These are phyloP conservation scores for Nyleta sp. DNA, from an alignment of 2,888 invertebrate species.

Conservation along the genomic window DNA sequence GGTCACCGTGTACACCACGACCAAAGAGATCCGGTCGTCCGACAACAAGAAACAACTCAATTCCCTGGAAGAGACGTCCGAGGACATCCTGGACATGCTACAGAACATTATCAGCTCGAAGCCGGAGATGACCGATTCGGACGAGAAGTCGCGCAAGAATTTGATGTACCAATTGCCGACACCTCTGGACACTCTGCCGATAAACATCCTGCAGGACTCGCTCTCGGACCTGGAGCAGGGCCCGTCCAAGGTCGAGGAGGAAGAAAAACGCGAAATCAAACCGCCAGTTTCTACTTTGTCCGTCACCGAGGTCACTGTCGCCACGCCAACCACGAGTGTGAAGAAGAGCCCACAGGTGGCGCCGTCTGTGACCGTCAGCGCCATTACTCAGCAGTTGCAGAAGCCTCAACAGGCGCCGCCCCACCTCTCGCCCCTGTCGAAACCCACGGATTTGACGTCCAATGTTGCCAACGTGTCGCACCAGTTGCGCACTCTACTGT, in stretches of 20 bases:
- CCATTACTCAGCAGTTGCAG: slow-evolving; percentile 75
- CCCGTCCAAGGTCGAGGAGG: slow-evolving; percentile 53
- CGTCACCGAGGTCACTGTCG: background rate
- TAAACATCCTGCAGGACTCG: slow-evolving; percentile 80
- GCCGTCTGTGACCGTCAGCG: slow-evolving; percentile 66
- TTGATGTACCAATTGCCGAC: slow-evolving; percentile 79
- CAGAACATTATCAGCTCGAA: slow-evolving; percentile 85
- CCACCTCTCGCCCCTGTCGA: slow-evolving; percentile 88
- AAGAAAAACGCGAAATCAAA: slow-evolving; percentile 57
- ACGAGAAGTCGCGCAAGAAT: slow-evolving; percentile 75
- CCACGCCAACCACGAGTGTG: background rate
- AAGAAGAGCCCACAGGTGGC: slow-evolving; percentile 58
- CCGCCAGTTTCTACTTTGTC: slow-evolving; percentile 13
- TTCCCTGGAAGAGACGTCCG: slow-evolving; percentile 85
- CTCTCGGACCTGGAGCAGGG: slow-evolving; percentile 74
- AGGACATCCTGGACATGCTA: slow-evolving; percentile 88
- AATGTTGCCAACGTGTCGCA: slow-evolving; percentile 89
- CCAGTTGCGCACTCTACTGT: slow-evolving; percentile 87
- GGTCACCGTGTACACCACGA: slow-evolving; percentile 60
- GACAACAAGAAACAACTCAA: slow-evolving; percentile 39
- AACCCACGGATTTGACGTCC: slow-evolving; percentile 88
- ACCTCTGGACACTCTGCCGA: slow-evolving; percentile 77
- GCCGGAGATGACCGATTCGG: slow-evolving; percentile 78
- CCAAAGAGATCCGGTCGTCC: slow-evolving; percentile 46
- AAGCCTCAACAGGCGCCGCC: slow-evolving; percentile 84